Base-by-base conservation (phyloP, 2,888 invertebrate genomes). In the Sepioteuthis lessoniana region DNA sequence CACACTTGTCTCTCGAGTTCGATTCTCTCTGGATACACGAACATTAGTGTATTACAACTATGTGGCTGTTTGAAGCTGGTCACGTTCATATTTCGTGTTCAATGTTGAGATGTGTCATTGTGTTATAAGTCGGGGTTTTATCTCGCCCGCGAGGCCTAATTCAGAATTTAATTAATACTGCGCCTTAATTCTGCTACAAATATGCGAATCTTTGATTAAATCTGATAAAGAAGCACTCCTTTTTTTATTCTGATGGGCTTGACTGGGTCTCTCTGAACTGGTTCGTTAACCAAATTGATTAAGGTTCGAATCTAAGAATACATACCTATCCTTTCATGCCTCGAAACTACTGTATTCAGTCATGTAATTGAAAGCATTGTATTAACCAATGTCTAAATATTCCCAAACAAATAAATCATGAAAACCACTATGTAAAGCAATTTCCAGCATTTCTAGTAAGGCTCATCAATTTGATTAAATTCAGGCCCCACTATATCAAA, bases 211-310 rank as follows among this genome's bases (percentile, higher is more conserved):
- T 10, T 5, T n/a, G 76, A 76, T 76, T 19, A 31, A 10, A 76
- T 76, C 76, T 76, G n/a, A 76, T 76, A n/a, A 76, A 31, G 13
- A n/a, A n/a, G n/a, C 76, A 76, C 76, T n/a, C 76, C 31, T 76
- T 76, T n/a, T 31, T 60, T n/a, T 7, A 42, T 42, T 42, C 7
- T 76, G 76, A n/a, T n/a, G 76, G 76, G n/a, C 10, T 76, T 76
- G 76, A n/a, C 76, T n/a, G 31, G n/a, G 76, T 76, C 76, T 31
- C 31, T 76, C 10, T n/a, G 76, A 31, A 76, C 31, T 76, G 76
- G 76, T 76, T 76, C 76, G 76, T n/a, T 76, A 76, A 76, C 76
- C 31, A 76, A 76, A 76, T n/a, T 76, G 76, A 76, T n/a, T 31
- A 55, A 55, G 55, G 21, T 55, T 55, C 55, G 55, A 55, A 55